These are phyloP conservation scores for Anodontia alba DNA, from an alignment of 2,888 invertebrate genomes.

Conservation along the genomic window DNA sequence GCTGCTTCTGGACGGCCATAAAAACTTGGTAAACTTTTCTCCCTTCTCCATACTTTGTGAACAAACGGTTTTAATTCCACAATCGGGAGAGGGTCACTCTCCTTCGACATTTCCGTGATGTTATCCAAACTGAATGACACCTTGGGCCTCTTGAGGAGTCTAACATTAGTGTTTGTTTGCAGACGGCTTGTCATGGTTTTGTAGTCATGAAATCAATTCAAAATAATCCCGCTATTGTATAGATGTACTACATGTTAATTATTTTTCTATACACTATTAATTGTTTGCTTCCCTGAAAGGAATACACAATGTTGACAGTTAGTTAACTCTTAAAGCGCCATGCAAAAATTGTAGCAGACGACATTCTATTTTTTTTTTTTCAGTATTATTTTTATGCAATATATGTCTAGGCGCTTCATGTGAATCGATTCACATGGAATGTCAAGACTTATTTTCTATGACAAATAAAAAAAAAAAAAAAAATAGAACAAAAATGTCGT, in stretches of 20 bases:
- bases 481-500: no score
- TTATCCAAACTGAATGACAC: conserved; percentile 56
- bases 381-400: no score
- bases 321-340: no score
- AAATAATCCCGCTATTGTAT: conserved; percentile 2
- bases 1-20: conserved; percentile 54
- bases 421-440: no score
- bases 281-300: conserved; percentile 5
- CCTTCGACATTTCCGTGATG: conserved; percentile 28
- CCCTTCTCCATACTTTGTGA: conserved; percentile 76
- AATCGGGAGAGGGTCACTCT: conserved; percentile 68
- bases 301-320: not conserved
- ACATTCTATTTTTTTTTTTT: not conserved
- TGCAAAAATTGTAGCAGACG: no score
- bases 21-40: conserved; percentile 75
- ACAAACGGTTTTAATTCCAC: conserved; percentile 77
- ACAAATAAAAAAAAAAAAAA: no score
- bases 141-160: conserved; percentile 37
- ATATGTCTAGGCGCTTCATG: no score
- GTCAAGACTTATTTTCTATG: no score
- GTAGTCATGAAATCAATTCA: conserved; percentile 12
- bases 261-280: conserved; percentile 8
- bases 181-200: conserved; percentile 18
- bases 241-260: not conserved
- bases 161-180: conserved; percentile 21